Conservation (phyloP, 2,888 invertebrate species). For the Netelia fuscicornis region DNA sequence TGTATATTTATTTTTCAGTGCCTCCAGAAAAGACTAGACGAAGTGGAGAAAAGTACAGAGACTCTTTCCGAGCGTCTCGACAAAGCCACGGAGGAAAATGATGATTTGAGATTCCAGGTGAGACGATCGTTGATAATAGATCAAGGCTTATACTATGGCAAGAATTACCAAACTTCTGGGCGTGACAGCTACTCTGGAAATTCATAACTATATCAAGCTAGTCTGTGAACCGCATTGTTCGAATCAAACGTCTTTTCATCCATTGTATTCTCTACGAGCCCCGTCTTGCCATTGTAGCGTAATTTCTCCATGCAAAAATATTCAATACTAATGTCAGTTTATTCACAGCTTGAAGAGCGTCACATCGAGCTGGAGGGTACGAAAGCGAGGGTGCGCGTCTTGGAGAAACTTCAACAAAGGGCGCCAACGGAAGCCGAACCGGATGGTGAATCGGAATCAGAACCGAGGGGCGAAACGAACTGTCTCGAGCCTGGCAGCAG, state of each 20-base stretch:
- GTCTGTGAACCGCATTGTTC: too few relatives aligned
- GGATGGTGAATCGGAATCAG: constrained; percentile 84
- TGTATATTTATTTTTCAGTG: constrained; percentile 86
- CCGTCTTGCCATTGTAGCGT: too few relatives aligned
- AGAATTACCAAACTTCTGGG: constrained; percentile 12
- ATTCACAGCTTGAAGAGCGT: constrained; percentile 91
- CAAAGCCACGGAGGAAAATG: constrained; percentile 91
- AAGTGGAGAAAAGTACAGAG: constrained; percentile 89
- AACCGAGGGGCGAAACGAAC: constrained; percentile 80
- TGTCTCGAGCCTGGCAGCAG: constrained; percentile 87
- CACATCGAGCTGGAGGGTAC: constrained; percentile 94
- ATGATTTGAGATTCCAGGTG: constrained; percentile 93
- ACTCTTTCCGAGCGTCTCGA: constrained; percentile 89
- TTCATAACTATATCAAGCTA: too few relatives aligned
- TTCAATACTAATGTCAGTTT: constrained; percentile 17
- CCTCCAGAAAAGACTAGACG: constrained; percentile 90
- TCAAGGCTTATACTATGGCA: not conserved
- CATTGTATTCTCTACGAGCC: too few relatives aligned
- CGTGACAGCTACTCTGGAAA: not conserved
- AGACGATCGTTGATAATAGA: constrained; percentile 69
- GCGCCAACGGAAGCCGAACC: constrained; percentile 85
- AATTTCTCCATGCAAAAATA: not conserved
- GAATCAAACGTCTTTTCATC: too few relatives aligned
- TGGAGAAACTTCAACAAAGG: constrained; percentile 87
- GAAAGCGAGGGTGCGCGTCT: constrained; percentile 90